Percentiles rank a stretch among this genome's conserved stretches.
Conservation (phyloP, 1,140 invertebrate species). For the Lepidurus packardi region DNA sequence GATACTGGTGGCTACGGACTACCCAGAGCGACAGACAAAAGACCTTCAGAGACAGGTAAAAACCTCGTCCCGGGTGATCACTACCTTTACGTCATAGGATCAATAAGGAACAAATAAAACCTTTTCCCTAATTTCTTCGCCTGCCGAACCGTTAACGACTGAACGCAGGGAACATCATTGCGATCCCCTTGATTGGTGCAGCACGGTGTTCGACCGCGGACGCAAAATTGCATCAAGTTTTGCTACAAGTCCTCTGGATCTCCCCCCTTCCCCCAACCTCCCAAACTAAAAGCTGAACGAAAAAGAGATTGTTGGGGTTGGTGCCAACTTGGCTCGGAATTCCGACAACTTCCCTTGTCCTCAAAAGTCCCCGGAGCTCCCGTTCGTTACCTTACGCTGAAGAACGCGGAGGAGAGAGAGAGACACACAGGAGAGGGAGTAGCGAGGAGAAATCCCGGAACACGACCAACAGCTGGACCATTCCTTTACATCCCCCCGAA, state of each 20-base stretch:
- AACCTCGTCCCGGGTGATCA: background rate
- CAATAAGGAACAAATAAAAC: background rate
- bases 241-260: too few species aligned
- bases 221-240: too few species aligned
- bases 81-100: background rate
- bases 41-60: background rate
- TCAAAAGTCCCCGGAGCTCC: background rate
- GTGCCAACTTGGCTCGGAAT: constrained; percentile 20
- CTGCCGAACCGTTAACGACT: too few species aligned
- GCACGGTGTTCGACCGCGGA: too few species aligned
- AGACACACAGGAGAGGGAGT: too few species aligned
- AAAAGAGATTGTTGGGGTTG: constrained; percentile 1
- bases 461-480: constrained; percentile 17
- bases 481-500: background rate
- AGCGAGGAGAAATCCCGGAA: background rate
- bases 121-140: background rate
- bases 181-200: too few species aligned
- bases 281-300: background rate
- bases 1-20: too few species aligned
- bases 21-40: too few species aligned
- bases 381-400: too few species aligned
- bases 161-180: too few species aligned
- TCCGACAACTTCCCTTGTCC: background rate
- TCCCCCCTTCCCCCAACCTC: too few species aligned
- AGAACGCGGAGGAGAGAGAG: too few species aligned